Evolutionary conservation across 2,888 invertebrate species (phyloP), one percentile per base, ranked within the genome.

Genomic region (Spisula solida): DNA sequence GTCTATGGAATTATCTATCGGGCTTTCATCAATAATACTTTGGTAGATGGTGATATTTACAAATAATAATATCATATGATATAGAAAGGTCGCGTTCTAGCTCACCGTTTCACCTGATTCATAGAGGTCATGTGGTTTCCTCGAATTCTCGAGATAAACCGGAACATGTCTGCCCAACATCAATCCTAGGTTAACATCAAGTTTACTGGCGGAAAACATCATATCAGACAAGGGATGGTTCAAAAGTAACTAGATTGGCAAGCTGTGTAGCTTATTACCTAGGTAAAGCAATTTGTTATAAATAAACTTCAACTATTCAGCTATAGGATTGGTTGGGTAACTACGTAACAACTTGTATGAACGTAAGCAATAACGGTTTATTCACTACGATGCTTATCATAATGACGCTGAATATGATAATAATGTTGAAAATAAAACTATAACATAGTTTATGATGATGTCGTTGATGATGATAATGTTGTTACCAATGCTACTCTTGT

Each of bases 151-250:
- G 16, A 75, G 75, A 75, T 75, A 75, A 34, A 75, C 75, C 31
- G 75, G 75, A 75, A 75, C 75, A 31, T 34, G 75, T 75, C 75
- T 75, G 75, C 75, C 75, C 75, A 75, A 34, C 31, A 75, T 34
- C 5, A 75, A 31, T 75, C 18, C 34, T 34, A 75, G 75, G 75
- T 75, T 34, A 75, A 75, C 31, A 75, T 25, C 6, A 60, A 60
- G 8, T 31, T 12, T 75, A 18, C 75, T 31, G 75, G 31, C 34
- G 34, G 75, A 75, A 75, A 75, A 75, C 34, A 75, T 75, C n/a
- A 60, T 60, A 60, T 60, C 75, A 75, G 75, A 75, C 75, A 14
- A 75, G 75, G 75, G 75, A 31, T 75, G 75, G 75, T 75, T 18
- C 75, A 75, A 75, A 75, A 75, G 75, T 75, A 31, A 34, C 14